phyloP scores from a whole-genome alignment of 2,888 invertebrate species.

The Agrotis ipsilon region DNA sequence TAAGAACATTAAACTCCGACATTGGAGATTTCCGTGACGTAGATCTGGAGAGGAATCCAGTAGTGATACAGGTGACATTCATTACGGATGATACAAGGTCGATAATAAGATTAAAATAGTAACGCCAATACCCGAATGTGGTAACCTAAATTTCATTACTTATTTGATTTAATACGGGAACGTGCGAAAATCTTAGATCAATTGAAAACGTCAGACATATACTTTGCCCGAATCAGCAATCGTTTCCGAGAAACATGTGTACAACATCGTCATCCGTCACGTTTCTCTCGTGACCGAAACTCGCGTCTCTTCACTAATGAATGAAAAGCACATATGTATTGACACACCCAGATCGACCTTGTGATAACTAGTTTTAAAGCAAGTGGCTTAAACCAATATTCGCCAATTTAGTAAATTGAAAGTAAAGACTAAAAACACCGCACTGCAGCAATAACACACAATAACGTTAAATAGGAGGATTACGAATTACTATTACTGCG shows the following conservation, averaged over 20 bases:
- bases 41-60: slow-evolving; percentile 18
- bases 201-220: neutral
- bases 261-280: neutral
- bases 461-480: slow-evolving; percentile 18
- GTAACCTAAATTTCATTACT: neutral
- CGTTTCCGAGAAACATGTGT: slow-evolving; percentile 9
- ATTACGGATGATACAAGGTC: slow-evolving; percentile 6
- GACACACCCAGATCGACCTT: slow-evolving; percentile 27
- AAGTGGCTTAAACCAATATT: slow-evolving; percentile 31
- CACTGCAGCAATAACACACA: slow-evolving; percentile 25
- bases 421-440: slow-evolving; percentile 32
- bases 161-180: neutral
- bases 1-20: slow-evolving; percentile 36
- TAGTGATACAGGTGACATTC: slow-evolving; percentile 14
- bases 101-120: slow-evolving; percentile 6
- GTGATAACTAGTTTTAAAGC: slow-evolving; percentile 38
- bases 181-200: neutral
- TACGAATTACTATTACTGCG: slow-evolving; percentile 11
- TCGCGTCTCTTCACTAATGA: slow-evolving; percentile 21
- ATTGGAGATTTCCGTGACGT: slow-evolving; percentile 56
- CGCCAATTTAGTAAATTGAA: slow-evolving; percentile 52
- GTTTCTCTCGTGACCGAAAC: slow-evolving; percentile 1
- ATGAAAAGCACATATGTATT: slow-evolving; percentile 25
- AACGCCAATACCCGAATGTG: neutral
- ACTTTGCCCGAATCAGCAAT: neutral